Percentiles rank a stretch among this genome's conserved stretches.
Evolutionary conservation across 2,113 vertebrate species (phyloP).

Genomic region (Orthonyx spaldingii): DNA sequence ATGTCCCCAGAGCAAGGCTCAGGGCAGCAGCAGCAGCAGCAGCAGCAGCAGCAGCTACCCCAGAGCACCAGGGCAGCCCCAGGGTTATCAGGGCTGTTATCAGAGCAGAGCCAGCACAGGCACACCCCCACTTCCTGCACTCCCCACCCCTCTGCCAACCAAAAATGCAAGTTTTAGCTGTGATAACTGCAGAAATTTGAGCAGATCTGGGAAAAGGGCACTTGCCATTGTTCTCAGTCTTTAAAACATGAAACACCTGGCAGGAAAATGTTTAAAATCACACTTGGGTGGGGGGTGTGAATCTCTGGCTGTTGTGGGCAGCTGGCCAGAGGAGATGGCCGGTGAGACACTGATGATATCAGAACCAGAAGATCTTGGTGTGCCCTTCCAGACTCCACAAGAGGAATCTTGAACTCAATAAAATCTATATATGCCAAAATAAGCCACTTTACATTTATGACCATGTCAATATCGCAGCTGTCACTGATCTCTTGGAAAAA

Average conservation of each 20-base stretch:
- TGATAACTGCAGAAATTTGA: neutral
- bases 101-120: neutral
- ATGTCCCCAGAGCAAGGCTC: neutral
- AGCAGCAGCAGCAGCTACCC: neutral
- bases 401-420: neutral
- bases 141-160: neutral
- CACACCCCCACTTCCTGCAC: rapidly evolving
- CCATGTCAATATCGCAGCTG: neutral
- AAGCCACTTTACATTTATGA: neutral
- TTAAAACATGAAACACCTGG: neutral
- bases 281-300: rapidly evolving
- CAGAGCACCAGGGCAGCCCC: neutral
- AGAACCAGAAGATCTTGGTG: neutral
- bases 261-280: rapidly evolving
- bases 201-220: neutral
- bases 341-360: neutral
- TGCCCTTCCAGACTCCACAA: neutral
- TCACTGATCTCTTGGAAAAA: neutral
- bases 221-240: neutral
- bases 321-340: neutral
- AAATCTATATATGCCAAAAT: neutral
- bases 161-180: neutral
- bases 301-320: neutral
- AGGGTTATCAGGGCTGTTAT: neutral
- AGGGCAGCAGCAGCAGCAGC: neutral